Conservation (phyloP, 1,140 invertebrate species). For the Chironomus tepperi region DNA sequence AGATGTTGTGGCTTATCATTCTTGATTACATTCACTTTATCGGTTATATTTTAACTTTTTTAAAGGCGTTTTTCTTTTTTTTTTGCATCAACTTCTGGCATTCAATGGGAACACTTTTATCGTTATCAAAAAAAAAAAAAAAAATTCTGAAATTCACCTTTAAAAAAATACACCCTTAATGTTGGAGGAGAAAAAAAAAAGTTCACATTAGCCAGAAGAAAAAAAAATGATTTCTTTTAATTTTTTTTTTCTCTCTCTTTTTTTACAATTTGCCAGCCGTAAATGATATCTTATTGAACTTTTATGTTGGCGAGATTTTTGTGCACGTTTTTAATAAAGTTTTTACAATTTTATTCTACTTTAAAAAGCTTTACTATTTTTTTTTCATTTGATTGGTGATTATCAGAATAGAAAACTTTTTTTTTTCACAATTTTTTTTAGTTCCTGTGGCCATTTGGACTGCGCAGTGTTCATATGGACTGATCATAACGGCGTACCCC, state of each 20-base stretch:
- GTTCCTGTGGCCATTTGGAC: conserved; percentile 5
- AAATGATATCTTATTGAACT: neutral
- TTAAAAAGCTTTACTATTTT: conserved; percentile 9
- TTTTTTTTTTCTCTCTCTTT: too few relatives aligned
- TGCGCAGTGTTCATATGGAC: neutral
- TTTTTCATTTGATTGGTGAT: neutral
- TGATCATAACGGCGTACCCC: neutral
- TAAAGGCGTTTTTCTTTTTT: neutral
- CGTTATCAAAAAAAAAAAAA: conserved; percentile 12
- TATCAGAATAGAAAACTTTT: conserved; percentile 9
- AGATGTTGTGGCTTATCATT: conserved; percentile 9
- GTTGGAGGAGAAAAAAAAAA: conserved; percentile 12
- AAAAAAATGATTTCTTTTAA: conserved; percentile 1
- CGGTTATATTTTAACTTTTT: neutral
- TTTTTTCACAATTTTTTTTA: conserved; percentile 11
- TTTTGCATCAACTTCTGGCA: neutral
- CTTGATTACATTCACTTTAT: neutral
- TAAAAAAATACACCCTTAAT: conserved; percentile 22
- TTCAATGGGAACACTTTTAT: conserved; percentile 19
- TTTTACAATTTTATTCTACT: conserved; percentile 1
- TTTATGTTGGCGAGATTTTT: neutral
- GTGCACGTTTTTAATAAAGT: neutral
- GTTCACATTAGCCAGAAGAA: conserved; percentile 11
- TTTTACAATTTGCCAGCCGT: neutral
- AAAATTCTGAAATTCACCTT: conserved; percentile 19